phyloP scores from a whole-genome alignment of 2,888 invertebrate genomes.

The Zaprionus lineosus region DNA sequence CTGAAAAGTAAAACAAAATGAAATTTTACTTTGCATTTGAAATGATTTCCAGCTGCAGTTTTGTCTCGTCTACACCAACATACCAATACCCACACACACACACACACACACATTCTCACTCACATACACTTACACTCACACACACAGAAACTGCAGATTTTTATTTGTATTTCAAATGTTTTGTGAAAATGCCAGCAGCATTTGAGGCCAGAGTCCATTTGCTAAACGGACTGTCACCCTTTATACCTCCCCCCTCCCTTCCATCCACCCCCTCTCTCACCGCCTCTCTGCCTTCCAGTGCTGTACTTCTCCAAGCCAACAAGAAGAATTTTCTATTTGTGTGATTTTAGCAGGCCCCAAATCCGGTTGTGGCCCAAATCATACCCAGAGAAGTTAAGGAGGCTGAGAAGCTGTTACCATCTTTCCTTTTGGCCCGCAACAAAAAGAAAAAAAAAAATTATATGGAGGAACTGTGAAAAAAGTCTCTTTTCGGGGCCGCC shows the following conservation, averaged over 20 bases:
- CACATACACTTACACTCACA: neutral
- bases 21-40: conserved; percentile 76
- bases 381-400: conserved; percentile 43
- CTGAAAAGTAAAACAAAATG: conserved; percentile 71
- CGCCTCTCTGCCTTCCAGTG: neutral
- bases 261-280: neutral
- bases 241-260: conserved; percentile 5
- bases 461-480: conserved; percentile 38
- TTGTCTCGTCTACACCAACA: conserved; percentile 10
- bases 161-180: conserved; percentile 77
- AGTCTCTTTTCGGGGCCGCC: conserved; percentile 51
- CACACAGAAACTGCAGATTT: conserved; percentile 54
- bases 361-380: conserved; percentile 23
- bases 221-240: conserved; percentile 59
- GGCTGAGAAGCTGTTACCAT: conserved; percentile 39
- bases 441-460: conserved; percentile 27
- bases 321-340: conserved; percentile 58
- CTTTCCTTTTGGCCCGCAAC: too few species aligned
- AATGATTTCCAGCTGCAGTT: conserved; percentile 68
- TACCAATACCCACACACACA: neutral
- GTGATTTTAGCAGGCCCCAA: conserved; percentile 59
- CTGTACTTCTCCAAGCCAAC: conserved; percentile 38
- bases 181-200: conserved; percentile 77
- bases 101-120: conserved; percentile 25
- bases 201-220: conserved; percentile 77